These are phyloP conservation scores for Philopedon plagiatum DNA, from an alignment of 2,888 invertebrate genomes.

Conservation along the genomic window DNA sequence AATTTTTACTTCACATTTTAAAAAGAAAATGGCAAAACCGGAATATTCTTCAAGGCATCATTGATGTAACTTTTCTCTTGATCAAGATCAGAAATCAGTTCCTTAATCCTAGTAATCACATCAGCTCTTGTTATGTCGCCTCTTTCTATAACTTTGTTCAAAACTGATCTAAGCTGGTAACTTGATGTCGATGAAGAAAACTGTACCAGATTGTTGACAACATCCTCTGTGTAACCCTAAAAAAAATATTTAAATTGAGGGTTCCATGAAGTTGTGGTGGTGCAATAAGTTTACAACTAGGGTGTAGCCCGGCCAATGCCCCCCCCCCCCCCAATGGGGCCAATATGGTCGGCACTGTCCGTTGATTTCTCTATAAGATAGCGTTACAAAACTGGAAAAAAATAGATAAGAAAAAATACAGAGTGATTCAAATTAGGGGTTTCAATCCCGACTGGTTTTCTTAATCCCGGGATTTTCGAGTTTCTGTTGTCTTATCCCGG, in stretches of 20 bases:
- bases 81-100: constrained; percentile 73
- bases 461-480: too few relatives aligned
- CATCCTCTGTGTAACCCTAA: constrained; percentile 75
- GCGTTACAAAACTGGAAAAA: too few relatives aligned
- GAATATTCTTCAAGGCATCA: constrained; percentile 73
- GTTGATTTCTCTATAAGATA: too few relatives aligned
- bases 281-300: too few relatives aligned
- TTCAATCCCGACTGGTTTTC: too few relatives aligned
- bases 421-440: too few relatives aligned
- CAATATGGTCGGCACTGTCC: too few relatives aligned
- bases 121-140: constrained; percentile 75
- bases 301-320: too few relatives aligned
- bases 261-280: too few relatives aligned
- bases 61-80: constrained; percentile 73
- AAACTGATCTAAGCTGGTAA: constrained; percentile 73
- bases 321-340: too few relatives aligned
- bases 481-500: too few relatives aligned
- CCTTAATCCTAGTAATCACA: constrained; percentile 72
- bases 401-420: too few relatives aligned
- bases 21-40: constrained; percentile 70
- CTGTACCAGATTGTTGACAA: constrained; percentile 72
- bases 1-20: constrained; percentile 41
- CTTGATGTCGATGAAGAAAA: constrained; percentile 74
- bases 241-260: constrained; percentile 56
- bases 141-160: constrained; percentile 73